Percentiles rank a stretch among this genome's conserved stretches.
Conservation (phyloP, 2,113 vertebrate species). For the Dolichotis patagonum region DNA sequence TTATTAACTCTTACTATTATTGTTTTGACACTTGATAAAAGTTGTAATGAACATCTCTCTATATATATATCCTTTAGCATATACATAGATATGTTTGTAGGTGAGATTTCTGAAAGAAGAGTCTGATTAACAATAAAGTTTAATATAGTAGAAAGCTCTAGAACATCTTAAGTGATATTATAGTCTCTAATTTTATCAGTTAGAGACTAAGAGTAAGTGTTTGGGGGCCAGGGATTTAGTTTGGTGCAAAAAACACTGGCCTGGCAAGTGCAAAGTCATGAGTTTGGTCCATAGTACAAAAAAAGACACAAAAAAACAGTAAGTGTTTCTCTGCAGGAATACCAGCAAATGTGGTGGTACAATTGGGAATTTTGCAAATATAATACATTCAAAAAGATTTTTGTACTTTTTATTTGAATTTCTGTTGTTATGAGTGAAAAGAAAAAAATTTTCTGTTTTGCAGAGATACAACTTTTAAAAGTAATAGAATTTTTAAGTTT, state of each 20-base stretch:
- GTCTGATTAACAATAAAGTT: neutral
- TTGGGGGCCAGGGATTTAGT: neutral
- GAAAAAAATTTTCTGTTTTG: neutral
- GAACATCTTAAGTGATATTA: accelerated
- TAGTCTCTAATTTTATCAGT: neutral
- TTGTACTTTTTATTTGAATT: neutral
- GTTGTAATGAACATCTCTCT: neutral
- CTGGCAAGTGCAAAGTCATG: too few species aligned
- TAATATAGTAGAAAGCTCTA: neutral
- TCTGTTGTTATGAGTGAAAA: neutral
- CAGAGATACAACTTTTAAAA: neutral
- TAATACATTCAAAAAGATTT: neutral
- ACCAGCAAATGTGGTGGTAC: neutral
- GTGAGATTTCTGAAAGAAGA: neutral
- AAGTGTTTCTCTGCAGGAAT: neutral
- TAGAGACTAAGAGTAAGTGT: accelerated
- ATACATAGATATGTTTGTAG: accelerated
- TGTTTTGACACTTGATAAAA: neutral
- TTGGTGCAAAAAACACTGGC: too few species aligned
- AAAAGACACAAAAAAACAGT: neutral
- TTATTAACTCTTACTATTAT: neutral
- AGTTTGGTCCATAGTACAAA: too few species aligned
- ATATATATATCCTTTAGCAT: neutral
- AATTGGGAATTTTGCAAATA: neutral
- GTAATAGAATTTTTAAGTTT: neutral